Percentiles rank a stretch among this genome's conserved stretches.
phyloP scores from a whole-genome alignment of 2,113 vertebrate genomes.

The Aphelocoma coerulescens region DNA sequence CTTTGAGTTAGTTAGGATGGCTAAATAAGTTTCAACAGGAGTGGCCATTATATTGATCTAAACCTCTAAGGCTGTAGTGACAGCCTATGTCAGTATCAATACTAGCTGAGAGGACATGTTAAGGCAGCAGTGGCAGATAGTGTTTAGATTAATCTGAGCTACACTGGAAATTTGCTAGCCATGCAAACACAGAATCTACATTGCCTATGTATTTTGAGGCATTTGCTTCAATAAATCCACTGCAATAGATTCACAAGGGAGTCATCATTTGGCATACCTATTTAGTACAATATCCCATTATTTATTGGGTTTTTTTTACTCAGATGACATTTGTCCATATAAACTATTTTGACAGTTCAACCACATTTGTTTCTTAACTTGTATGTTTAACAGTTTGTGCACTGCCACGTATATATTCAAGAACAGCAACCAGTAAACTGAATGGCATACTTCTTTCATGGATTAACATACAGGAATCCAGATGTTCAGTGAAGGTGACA shows the following conservation, averaged over 20 bases:
- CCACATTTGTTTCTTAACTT: not conserved
- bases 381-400: not conserved
- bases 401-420: not conserved
- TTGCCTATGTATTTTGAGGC: not conserved
- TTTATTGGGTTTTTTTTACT: not conserved
- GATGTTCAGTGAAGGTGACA: not conserved
- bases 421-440: not conserved
- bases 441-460: not conserved
- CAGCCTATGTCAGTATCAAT: not conserved
- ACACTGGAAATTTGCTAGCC: not conserved
- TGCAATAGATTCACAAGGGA: not conserved
- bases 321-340: not conserved
- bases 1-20: not conserved
- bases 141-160: not conserved
- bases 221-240: not conserved
- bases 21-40: not conserved
- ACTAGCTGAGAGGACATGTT: not conserved
- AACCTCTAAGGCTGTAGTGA: not conserved
- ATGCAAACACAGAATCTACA: not conserved
- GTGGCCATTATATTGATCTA: not conserved
- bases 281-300: not conserved
- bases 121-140: rapidly evolving
- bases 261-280: not conserved
- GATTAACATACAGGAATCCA: not conserved
- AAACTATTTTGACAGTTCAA: not conserved